A percentile compares a stretch with the other conserved stretches of the same genome.
phyloP scores from a whole-genome alignment of 1,140 invertebrate genomes.

The Eciton burchellii region DNA sequence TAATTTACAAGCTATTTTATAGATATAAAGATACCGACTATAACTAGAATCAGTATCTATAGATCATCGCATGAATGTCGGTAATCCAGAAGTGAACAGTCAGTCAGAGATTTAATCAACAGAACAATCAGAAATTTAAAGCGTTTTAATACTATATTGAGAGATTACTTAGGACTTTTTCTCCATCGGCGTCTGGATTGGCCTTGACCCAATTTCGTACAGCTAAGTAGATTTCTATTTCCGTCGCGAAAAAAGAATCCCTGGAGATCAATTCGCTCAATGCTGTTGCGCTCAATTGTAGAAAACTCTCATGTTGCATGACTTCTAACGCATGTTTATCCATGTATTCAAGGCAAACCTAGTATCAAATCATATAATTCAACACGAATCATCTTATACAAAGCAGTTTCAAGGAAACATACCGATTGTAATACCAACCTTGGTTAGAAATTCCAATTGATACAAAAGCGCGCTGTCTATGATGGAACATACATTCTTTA shows the following conservation, averaged over 20 bases:
- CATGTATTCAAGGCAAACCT: constrained; percentile 92
- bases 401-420: not conserved
- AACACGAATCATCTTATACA: not conserved
- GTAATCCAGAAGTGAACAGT: too few relatives aligned
- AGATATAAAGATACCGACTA: too few relatives aligned
- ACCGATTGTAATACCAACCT: constrained; percentile 78
- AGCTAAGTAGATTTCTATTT: constrained; percentile 97
- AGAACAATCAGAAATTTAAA: too few relatives aligned
- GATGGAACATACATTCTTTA: constrained; percentile 96
- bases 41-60: too few relatives aligned
- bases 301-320: constrained; percentile 93
- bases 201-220: constrained; percentile 94
- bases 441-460: constrained; percentile 87
- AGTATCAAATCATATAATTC: constrained; percentile 12
- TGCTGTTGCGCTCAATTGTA: constrained; percentile 92
- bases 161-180: constrained; percentile 83
- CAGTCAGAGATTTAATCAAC: too few relatives aligned
- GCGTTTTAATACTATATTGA: too few relatives aligned
- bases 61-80: too few relatives aligned
- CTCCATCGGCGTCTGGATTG: constrained; percentile 89
- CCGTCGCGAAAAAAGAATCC: constrained; percentile 98
- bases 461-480: constrained; percentile 95
- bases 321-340: constrained; percentile 95
- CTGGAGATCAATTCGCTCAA: constrained; percentile 94
- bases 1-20: too few relatives aligned